Evolutionary conservation across 2,113 vertebrate genomes (phyloP), one percentile per base, ranked within the genome.

Genomic region (Rhombomys opimus): DNA sequence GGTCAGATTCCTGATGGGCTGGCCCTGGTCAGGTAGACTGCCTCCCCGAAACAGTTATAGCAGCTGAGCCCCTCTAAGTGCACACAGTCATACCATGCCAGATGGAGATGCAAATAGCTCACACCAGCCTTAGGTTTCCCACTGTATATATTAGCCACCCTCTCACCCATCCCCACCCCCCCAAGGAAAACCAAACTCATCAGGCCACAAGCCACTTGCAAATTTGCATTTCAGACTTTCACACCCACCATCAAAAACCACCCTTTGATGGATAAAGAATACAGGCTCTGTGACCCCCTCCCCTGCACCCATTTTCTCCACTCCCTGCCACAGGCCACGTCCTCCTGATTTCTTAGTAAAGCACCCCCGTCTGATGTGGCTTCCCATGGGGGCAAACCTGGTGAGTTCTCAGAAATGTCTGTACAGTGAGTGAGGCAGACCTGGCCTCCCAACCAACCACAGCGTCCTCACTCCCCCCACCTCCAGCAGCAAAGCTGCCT

Each of bases 321-420:
- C 94, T 73, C 95, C 96, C 92, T 22, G 59, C 97, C 97, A 67
- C 35, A 98, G 91, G 97, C 97, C 97, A 97, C 94, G 95, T 97
- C 98, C 97, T 97, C 96, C 96, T 41, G 54, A 97, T 57, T 98
- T 98, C 98, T 92, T 73, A 93, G 97, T 98, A 98, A 97, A 59
- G 73, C 87, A 81, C 65, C 77, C 95, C 77, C 50, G 57, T 94
- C 82, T 41, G n/a, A 57, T 68, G 97, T 0, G 75, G 97, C 97
- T 97, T 95, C 75, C 87, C 75, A 95, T 0, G 76, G 95, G 95
- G 96, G 96, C 93, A 91, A 97, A 96, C 96, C 91, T 91, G 82
- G 57, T 85, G 87, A 97, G 75, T 99, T 99, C 98, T 98, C 94
- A 97, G 98, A 99, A 98, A 89, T 18, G 41, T 97, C 97, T 98